Base-by-base conservation (phyloP, 2,113 vertebrate genomes). In the Apteryx owenii region DNA sequence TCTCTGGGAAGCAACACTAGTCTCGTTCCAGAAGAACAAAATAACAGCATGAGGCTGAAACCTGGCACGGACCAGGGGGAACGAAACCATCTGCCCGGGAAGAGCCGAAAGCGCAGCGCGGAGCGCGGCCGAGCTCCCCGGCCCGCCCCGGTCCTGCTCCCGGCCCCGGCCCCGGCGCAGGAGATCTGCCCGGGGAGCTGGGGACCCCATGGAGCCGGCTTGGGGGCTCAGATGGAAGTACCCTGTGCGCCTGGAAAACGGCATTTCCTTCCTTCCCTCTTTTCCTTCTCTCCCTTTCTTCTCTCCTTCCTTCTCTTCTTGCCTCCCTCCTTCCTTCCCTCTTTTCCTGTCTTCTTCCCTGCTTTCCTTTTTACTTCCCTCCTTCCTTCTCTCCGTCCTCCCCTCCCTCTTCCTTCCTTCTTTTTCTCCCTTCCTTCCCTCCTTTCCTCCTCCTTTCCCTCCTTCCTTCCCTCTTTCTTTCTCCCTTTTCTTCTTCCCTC, bases 31-130 rank as follows among this genome's bases (percentile, higher is more conserved):
- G 98, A 98, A 98, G 98, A 98, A 99, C 98, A 99, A 98, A 99
- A 99, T 98, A 98, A 98, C 98, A 99, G 98, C 97, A 89, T 98
- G 98, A 96, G 92, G 90, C 97, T 97, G 97, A 98, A 98, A 98
- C 97, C 98, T 98, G 98, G 98, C 98, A 98, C 86, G 89, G 96
- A 98, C 98, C 97, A 96, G 81, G 97, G 89, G 98, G 98, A 98
- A 98, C 97, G 98, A 98, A 98, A 98, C 99, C 99, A 99, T 99
- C 99, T 99, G 99, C 98, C 98, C 98, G 96, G 76, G 89, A 96
- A 85, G 88, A 96, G 92, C 40, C 84, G 79, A 5, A 50, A 81
- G 90, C 88, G 90, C 73, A 16, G 73, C 29, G 23, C 56, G 4
- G 72, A 85, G 89, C 81, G n/a, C 69, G 18, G 76, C 4, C 14